Evolutionary conservation across 2,888 invertebrate species (phyloP), one percentile per base, ranked within the genome.

Genomic region (Coenonympha arcania): DNA sequence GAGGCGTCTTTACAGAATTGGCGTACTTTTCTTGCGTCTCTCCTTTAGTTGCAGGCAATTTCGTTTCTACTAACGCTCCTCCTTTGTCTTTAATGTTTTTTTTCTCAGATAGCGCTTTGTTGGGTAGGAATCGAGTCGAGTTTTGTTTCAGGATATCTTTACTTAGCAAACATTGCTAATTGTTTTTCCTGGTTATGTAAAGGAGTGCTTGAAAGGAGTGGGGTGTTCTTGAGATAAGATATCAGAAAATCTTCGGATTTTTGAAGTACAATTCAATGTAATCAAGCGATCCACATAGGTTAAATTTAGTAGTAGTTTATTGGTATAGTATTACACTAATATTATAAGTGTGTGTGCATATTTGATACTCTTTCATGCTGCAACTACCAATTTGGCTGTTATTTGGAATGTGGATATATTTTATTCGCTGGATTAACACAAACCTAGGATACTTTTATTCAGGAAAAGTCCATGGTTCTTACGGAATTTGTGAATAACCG

Each of bases 11-110:
- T 47, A 50, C 22, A 31, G 34, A 48, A 50, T 52, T 52, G 55
- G 31, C 55, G 50, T 55, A 44, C 44, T 44, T 44, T 44, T 24
- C 44, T 44, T 44, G 42, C 42, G 42, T 43, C 42, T 43, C 34
- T 44, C 34, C 44, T 34, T 64, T 61, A 62, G 62, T 66, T 66
- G 64, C 63, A 57, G 58, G 47, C 62, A 65, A 66, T 66, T 66
- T 63, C 61, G 55, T 56, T 57, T 55, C 53, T 60, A 58, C 60
- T 60, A 61, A 60, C 59, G 58, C 44, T 58, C 50, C 58, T 52
- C 59, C 60, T 63, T 65, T 59, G 59, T 62, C 58, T 58, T 58
- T 53, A 58, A 59, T 58, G 62, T 59, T 52, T 58, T 61, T 59
- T 63, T 59, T 53, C 54, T 57, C 42, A 59, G 60, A 62, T 65